These are phyloP conservation scores for Apodemia mormo DNA, from an alignment of 2,888 invertebrate genomes.

Conservation along the genomic window DNA sequence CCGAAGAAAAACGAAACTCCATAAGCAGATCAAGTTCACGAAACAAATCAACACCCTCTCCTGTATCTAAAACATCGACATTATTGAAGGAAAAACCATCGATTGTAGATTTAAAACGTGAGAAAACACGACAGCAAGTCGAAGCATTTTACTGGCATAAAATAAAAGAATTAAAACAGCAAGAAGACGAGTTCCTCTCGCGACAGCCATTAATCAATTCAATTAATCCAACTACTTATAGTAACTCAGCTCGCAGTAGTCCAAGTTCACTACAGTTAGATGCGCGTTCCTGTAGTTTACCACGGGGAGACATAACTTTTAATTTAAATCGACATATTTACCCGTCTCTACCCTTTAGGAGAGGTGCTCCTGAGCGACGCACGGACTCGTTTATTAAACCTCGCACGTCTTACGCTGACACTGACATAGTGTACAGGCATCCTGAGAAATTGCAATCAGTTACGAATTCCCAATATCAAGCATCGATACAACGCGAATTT, in stretches of 20 bases:
- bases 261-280: conserved; percentile 51
- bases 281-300: conserved; percentile 58
- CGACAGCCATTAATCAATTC: conserved; percentile 52
- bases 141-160: conserved; percentile 87
- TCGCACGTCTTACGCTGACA: conserved; percentile 44
- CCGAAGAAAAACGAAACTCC: conserved; percentile 65
- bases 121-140: conserved; percentile 80
- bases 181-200: conserved; percentile 80
- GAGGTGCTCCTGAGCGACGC: conserved; percentile 61
- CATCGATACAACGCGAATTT: conserved; percentile 47
- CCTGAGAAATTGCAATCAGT: conserved; percentile 51
- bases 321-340: conserved; percentile 48
- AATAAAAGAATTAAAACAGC: conserved; percentile 83
- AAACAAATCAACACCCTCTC: conserved; percentile 51
- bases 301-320: conserved; percentile 54
- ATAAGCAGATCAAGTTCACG: conserved; percentile 49
- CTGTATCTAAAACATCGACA: conserved; percentile 41
- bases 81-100: conserved; percentile 33
- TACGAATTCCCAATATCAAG: conserved; percentile 43
- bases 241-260: conserved; percentile 51
- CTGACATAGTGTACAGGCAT: conserved; percentile 57
- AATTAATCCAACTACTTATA: conserved; percentile 40
- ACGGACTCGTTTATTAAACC: conserved; percentile 61
- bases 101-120: conserved; percentile 61
- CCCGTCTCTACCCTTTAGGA: conserved; percentile 51